Conservation (phyloP, 2,888 invertebrate species). For the Dyspetes luteomarginatus region DNA sequence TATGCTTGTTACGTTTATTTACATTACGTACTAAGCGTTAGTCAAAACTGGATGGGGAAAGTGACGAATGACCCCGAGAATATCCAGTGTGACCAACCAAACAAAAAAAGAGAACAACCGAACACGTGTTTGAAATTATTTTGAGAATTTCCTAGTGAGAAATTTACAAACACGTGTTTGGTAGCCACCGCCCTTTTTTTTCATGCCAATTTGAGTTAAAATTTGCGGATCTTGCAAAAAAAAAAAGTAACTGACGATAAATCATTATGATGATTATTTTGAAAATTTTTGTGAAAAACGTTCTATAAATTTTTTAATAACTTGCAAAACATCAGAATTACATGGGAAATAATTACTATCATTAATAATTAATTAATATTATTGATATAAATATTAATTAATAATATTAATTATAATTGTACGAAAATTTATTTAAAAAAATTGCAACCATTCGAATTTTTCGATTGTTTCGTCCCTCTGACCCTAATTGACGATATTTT, state of each 20-base stretch:
- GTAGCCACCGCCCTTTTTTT: neutral
- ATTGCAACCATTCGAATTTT: too few relatives aligned
- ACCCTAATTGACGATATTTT: neutral
- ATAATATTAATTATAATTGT: too few relatives aligned
- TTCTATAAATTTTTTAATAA: too few relatives aligned
- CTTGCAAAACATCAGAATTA: too few relatives aligned
- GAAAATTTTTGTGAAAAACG: too few relatives aligned
- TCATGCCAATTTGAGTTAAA: neutral
- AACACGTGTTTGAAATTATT: neutral
- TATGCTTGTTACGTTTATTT: constrained; percentile 54
- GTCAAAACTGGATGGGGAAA: constrained; percentile 28
- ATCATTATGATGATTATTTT: too few relatives aligned
- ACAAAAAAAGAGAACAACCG: neutral
- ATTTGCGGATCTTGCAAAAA: too few relatives aligned
- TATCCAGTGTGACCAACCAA: neutral
- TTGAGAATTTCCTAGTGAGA: neutral
- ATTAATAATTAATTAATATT: too few relatives aligned
- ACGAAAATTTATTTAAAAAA: too few relatives aligned
- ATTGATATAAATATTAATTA: too few relatives aligned
- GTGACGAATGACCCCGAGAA: neutral
- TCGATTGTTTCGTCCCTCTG: neutral
- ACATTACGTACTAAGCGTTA: constrained; percentile 5
- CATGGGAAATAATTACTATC: too few relatives aligned
- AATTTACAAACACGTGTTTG: neutral
- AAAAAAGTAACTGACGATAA: too few relatives aligned